These are phyloP conservation scores for Meriones unguiculatus DNA, from an alignment of 2,113 vertebrate species.

Conservation along the genomic window DNA sequence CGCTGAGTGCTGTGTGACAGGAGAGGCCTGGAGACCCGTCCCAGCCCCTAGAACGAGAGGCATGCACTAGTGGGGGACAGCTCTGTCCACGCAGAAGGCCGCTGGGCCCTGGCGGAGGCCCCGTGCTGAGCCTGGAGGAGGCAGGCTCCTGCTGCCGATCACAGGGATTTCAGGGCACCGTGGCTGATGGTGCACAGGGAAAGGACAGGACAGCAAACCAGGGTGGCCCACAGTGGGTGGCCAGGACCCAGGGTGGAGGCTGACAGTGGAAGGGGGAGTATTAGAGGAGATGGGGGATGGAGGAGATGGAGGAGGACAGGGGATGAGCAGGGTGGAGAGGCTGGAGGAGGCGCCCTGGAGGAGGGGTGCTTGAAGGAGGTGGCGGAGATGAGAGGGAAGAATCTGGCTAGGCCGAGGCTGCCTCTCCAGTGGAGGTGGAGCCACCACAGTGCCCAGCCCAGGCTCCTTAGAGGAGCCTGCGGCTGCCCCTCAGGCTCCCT, in stretches of 20 bases:
- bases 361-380: not conserved
- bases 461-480: not conserved
- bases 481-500: not conserved
- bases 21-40: not conserved
- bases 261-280: not conserved
- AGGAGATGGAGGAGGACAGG: no score
- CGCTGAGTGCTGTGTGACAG: not conserved
- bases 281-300: not conserved
- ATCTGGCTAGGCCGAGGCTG: accelerated
- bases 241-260: not conserved
- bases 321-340: not conserved
- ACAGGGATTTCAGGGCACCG: not conserved
- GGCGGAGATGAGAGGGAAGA: not conserved
- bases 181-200: not conserved
- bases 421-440: no score
- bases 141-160: not conserved
- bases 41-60: not conserved
- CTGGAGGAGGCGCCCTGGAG: not conserved
- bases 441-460: not conserved
- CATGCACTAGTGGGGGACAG: not conserved
- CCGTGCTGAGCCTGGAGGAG: no score
- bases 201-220: no score
- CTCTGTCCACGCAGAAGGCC: not conserved
- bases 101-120: not conserved
- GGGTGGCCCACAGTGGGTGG: no score